These are phyloP conservation scores for Drosophila neotestacea DNA, from an alignment of 2,888 invertebrate genomes.

Conservation along the genomic window DNA sequence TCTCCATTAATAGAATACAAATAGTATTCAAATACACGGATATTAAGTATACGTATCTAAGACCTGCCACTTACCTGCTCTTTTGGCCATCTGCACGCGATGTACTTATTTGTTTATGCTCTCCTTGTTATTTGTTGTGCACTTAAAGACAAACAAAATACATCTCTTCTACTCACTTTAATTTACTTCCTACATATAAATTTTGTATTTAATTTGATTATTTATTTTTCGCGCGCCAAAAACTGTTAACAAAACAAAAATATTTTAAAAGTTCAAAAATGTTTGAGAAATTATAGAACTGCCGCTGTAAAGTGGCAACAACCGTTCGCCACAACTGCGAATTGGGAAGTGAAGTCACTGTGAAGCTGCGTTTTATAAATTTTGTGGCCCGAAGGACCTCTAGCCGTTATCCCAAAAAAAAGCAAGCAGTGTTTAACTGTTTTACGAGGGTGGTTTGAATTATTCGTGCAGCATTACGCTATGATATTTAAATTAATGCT, in stretches of 20 bases:
- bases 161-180: conserved; percentile 15
- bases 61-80: conserved; percentile 21
- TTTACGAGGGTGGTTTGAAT: conserved; percentile 27
- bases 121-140: background rate
- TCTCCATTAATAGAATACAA: conserved; percentile 18
- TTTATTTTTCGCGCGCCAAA: conserved; percentile 26
- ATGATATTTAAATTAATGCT: no score
- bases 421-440: conserved; percentile 48
- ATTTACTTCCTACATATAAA: conserved; percentile 4
- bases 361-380: conserved; percentile 20
- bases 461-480: no score
- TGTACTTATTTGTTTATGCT: conserved; percentile 13
- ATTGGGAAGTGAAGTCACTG: conserved; percentile 42
- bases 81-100: conserved; percentile 29
- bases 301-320: conserved; percentile 12
- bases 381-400: conserved; percentile 1
- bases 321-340: conserved; percentile 53
- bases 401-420: conserved; percentile 5
- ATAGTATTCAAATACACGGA: conserved; percentile 14
- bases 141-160: conserved; percentile 1
- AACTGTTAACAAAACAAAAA: background rate
- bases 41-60: conserved; percentile 21
- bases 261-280: background rate
- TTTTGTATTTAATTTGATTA: background rate
- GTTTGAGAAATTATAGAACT: background rate